phyloP scores from a whole-genome alignment of 1,140 invertebrate species.

The Nomia melanderi region DNA sequence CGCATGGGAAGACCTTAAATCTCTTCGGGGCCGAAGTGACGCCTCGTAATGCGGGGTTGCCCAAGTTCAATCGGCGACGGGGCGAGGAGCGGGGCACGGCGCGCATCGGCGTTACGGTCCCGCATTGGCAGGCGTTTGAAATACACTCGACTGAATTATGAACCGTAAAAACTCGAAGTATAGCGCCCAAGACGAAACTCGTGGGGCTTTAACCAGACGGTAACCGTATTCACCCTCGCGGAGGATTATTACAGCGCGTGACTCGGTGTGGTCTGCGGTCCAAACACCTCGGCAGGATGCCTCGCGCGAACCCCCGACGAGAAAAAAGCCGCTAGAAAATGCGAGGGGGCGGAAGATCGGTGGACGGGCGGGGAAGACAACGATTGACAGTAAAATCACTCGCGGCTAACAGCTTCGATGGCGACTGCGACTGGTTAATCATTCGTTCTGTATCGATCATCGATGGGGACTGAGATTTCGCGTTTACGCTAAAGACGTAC shows the following conservation, averaged over 20 bases:
- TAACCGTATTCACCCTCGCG: constrained; percentile 78
- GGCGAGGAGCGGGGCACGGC: constrained; percentile 44
- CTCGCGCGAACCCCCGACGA: constrained; percentile 51
- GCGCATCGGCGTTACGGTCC: constrained; percentile 66
- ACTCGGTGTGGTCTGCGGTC: constrained; percentile 79
- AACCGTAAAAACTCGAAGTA: constrained; percentile 79
- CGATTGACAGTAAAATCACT: constrained; percentile 25
- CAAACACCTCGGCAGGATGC: constrained; percentile 71
- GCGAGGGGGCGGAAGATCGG: not conserved
- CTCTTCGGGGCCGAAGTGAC: constrained; percentile 69
- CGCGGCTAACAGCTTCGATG: constrained; percentile 23
- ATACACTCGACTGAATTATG: constrained; percentile 80
- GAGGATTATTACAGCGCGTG: constrained; percentile 77
- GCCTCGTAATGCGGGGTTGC: constrained; percentile 72
- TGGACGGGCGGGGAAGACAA: not conserved
- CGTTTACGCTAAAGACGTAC: no score
- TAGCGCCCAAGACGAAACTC: constrained; percentile 63
- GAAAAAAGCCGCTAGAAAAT: not conserved
- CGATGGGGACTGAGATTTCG: no score
- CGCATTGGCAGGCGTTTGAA: constrained; percentile 79
- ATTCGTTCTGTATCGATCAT: constrained; percentile 60
- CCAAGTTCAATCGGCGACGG: constrained; percentile 12
- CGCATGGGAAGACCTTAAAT: constrained; percentile 73
- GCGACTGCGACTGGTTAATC: constrained; percentile 61
- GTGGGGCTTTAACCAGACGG: constrained; percentile 70